Base-by-base conservation (phyloP, 2,797 vertebrate genomes). In the Melanotaenia parkinsoni region DNA sequence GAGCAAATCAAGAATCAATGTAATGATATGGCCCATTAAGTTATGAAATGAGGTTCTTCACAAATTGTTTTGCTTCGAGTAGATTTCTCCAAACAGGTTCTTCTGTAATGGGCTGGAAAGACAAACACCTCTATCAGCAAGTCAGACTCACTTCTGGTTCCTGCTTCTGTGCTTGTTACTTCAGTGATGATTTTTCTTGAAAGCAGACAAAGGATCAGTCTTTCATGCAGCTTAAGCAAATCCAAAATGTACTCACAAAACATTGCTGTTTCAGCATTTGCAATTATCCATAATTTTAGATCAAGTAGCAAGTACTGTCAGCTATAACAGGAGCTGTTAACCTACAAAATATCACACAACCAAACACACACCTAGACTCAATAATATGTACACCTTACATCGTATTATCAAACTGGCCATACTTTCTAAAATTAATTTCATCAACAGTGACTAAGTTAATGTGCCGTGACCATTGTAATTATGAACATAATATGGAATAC, bases 1-100 rank as follows among this genome's bases (percentile, higher is more conserved):
- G 90, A 90, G 89, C 90, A 93, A 93, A 93, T 92, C 91, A 92
- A 92, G 89, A 93, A 92, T 93, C 91, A 94, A 93, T 93, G 91
- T 92, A 92, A 94, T 93, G 90, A 92, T 91, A 92, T 91, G 92
- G 91, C 85, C 89, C 93, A 93, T 93, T 94, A 92, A 90, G 90
- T 92, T 91, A 92, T 91, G 88, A 93, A 93, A 93, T 93, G 86
- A 93, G 91, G 77, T 93, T 91, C 89, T 85, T 88, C 91, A 88
- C 91, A 91, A 93, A 93, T 93, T 91, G 91, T 92, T 93, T 92
- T 90, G 89, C 89, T 91, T 93, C 87, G 84, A 81, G 86, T 88
- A 87, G 87, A 88, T 91, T 90, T 90, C 80, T 88, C 76, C 82
- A 84, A 91, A 87, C 87, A 87, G 88, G 89, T 90, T 88, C 69